A percentile compares a stretch with the other conserved stretches of the same genome.
phyloP scores from a whole-genome alignment of 2,888 invertebrate species.

The Ennomos quercinarius region DNA sequence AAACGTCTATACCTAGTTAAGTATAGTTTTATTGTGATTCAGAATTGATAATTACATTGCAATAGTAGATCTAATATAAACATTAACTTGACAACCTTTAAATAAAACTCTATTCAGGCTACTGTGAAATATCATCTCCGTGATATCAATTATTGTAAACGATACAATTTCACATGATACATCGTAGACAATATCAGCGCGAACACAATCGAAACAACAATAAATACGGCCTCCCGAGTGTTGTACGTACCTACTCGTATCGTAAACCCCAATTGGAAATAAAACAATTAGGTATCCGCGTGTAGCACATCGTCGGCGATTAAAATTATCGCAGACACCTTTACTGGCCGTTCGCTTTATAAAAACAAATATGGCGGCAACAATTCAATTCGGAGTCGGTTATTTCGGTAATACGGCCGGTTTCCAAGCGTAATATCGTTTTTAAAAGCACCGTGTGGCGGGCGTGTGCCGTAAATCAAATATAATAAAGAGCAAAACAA shows the following conservation, averaged over 20 bases:
- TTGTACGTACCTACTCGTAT: constrained; percentile 25
- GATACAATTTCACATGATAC: constrained; percentile 32
- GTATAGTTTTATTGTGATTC: background rate
- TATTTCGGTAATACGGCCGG: constrained; percentile 67
- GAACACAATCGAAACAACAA: constrained; percentile 32
- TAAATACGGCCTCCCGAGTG: constrained; percentile 28
- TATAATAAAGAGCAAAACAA: constrained; percentile 76
- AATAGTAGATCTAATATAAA: too few species aligned
- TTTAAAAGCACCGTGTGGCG: constrained; percentile 65
- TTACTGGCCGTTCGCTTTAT: constrained; percentile 55
- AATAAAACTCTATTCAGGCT: background rate
- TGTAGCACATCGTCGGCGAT: constrained; percentile 52
- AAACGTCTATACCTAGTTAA: too few species aligned
- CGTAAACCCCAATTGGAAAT: constrained; percentile 50
- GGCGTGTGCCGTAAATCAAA: constrained; percentile 67
- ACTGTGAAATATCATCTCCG: background rate
- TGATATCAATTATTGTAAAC: constrained; percentile 14
- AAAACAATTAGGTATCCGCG: constrained; percentile 54
- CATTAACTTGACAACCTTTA: too few species aligned
- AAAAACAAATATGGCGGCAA: constrained; percentile 69
- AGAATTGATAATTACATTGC: background rate
- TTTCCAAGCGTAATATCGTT: constrained; percentile 68
- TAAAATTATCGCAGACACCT: constrained; percentile 65
- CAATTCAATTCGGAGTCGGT: constrained; percentile 70
- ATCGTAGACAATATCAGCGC: constrained; percentile 27